These are phyloP conservation scores for Cylloceria caligata DNA, from an alignment of 2,888 invertebrate genomes.

Conservation along the genomic window DNA sequence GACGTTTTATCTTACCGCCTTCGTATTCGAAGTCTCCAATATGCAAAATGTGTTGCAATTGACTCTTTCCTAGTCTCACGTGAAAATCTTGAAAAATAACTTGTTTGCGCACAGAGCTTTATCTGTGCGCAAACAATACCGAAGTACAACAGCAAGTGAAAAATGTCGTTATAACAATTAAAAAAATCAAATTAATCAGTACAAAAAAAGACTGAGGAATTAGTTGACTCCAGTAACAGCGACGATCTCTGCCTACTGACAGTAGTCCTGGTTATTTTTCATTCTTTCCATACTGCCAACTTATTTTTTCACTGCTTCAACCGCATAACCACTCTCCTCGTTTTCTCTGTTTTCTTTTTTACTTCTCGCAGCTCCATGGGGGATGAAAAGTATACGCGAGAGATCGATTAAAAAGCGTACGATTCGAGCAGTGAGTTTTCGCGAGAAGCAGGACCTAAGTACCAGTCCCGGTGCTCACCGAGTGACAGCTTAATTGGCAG, in stretches of 20 bases:
- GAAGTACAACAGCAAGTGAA: neutral
- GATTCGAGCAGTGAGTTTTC: constrained; percentile 30
- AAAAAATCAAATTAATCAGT: neutral
- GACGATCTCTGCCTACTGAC: constrained; percentile 36
- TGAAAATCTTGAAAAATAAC: too few species aligned
- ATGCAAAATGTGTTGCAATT: too few species aligned
- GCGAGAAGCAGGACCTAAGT: neutral
- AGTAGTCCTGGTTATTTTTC: constrained; percentile 8
- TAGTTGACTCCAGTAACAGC: constrained; percentile 37
- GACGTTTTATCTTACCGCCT: too few species aligned
- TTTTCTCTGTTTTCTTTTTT: constrained; percentile 59
- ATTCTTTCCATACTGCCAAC: constrained; percentile 38
- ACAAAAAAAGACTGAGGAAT: constrained; percentile 38
- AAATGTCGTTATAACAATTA: neutral
- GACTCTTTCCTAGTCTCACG: too few species aligned
- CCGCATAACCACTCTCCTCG: constrained; percentile 25
- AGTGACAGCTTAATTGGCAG: constrained; percentile 58
- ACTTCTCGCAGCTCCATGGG: constrained; percentile 50
- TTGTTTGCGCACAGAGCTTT: too few species aligned
- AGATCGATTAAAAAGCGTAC: constrained; percentile 65
- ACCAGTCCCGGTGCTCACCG: constrained; percentile 3
- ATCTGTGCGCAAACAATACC: too few species aligned
- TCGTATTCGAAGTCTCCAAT: too few species aligned
- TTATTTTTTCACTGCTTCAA: constrained; percentile 58
- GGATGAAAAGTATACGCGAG: constrained; percentile 59